phyloP scores from a whole-genome alignment of 2,797 vertebrate genomes.

The Clarias platycephalus region DNA sequence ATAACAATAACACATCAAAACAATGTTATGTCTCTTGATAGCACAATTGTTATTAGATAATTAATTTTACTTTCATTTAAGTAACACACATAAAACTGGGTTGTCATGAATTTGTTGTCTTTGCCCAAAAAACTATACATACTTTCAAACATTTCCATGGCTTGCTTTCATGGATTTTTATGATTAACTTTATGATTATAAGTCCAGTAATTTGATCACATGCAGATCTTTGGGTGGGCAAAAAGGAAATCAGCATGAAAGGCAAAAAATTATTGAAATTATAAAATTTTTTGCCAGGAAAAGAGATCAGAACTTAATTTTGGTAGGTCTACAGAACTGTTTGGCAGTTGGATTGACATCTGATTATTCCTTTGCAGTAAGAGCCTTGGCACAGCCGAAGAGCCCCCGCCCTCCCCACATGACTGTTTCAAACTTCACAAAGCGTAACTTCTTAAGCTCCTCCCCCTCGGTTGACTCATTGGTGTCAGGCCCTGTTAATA shows the following conservation, averaged over 20 bases:
- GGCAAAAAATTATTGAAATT: not conserved
- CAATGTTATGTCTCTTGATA: not conserved
- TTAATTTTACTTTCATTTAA: not conserved
- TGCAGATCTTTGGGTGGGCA: not conserved
- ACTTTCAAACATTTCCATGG: not conserved
- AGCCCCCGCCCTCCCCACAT: slow-evolving; percentile 77
- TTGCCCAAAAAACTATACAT: not conserved
- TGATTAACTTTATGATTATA: not conserved
- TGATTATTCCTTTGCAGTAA: slow-evolving; percentile 70
- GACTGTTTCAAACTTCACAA: slow-evolving; percentile 85
- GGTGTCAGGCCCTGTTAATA: slow-evolving; percentile 60
- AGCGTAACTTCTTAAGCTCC: slow-evolving; percentile 83
- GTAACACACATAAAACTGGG: not conserved
- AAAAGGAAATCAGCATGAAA: not conserved
- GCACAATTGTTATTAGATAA: not conserved
- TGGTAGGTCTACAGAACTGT: not conserved
- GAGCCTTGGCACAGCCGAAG: slow-evolving; percentile 81
- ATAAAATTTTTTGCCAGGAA: not conserved
- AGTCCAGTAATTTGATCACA: not conserved
- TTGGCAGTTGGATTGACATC: slow-evolving; percentile 19
- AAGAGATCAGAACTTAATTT: not conserved
- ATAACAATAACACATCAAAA: not conserved
- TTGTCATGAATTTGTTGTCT: not conserved
- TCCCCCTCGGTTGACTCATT: slow-evolving; percentile 74
- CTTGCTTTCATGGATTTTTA: not conserved